Evolutionary conservation across 2,888 invertebrate species (phyloP), one percentile per base, ranked within the genome.

Genomic region (Nemotelus pantherinus): DNA sequence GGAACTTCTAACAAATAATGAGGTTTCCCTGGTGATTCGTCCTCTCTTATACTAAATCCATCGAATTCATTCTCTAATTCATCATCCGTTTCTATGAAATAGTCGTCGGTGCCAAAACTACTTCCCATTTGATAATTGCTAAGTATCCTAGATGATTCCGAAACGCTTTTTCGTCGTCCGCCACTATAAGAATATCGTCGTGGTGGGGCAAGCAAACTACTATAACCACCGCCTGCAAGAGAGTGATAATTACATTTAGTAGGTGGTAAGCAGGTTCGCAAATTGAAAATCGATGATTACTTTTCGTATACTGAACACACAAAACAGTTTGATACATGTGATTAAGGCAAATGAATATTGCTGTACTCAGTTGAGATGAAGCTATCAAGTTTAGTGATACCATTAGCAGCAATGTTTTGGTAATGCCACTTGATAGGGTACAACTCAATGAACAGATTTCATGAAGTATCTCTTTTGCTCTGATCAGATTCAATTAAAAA

Each of bases 121-220:
- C 86, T 86, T 80, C 87, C 87, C 85, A 87, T 86, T 44, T 86
- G 86, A 83, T 87, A 87, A 80, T 87, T 87, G 82, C 87, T 86
- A 55, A 87, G 85, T 79, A 86, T 85, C 75, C 87, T 85, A 67
- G 86, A 88, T n/a, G 85, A 92, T 80, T 90, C 91, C 53, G 89
- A 92, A 81, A 90, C 90, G 80, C 90, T 92, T 85, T 89, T 91
- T 77, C 90, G 90, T 78, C 89, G 89, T 48, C 82, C 79, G 10
- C 84, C 83, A 58, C 84, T 84, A 79, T 89, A 89, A 39, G 90
- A 88, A 81, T 89, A 90, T n/a, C 91, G 89, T 68, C 92, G 89
- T 39, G 91, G 90, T 47, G 93, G 91, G 77, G 93, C 92, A 81
- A 93, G 87, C 77, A 94, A 85, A 82, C 93, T 90, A 82, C 92